Percentiles rank a stretch among this genome's conserved stretches.
Evolutionary conservation across 2,888 invertebrate species (phyloP).

Genomic region (Drosophila greeni): DNA sequence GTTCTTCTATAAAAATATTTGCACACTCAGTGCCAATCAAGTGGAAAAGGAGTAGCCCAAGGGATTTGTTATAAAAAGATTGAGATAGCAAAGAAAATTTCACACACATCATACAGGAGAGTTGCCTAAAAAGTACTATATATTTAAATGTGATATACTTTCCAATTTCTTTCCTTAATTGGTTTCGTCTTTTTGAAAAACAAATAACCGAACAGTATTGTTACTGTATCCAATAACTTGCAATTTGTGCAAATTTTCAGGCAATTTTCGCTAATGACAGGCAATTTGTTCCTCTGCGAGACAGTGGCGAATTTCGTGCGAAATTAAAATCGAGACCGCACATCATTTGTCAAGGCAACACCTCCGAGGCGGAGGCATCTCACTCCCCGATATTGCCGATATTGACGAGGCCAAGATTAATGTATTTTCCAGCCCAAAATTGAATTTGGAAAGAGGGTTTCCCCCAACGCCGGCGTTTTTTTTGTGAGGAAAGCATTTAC

Average conservation of each 20-base stretch:
- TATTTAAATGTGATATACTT: not conserved
- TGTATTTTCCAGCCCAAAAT: conserved; percentile 38
- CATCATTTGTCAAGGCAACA: conserved; percentile 66
- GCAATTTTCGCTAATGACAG: conserved; percentile 58
- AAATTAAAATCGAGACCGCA: conserved; percentile 56
- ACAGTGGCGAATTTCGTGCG: conserved; percentile 46
- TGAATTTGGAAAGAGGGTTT: conserved; percentile 33
- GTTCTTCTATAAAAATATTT: conserved; percentile 28
- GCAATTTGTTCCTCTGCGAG: conserved; percentile 60
- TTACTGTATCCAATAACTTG: not conserved
- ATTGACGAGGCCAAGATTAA: conserved; percentile 63
- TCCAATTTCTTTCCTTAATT: not conserved
- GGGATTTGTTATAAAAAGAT: not conserved
- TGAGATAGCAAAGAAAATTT: not conserved
- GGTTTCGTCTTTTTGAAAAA: not conserved
- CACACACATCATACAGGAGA: not conserved
- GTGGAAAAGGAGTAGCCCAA: conserved; percentile 13
- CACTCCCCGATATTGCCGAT: conserved; percentile 52
- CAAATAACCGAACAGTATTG: not conserved
- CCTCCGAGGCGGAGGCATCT: conserved; percentile 33
- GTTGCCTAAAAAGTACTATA: not conserved
- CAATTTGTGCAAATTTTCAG: conserved; percentile 10
- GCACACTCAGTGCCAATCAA: conserved; percentile 24
- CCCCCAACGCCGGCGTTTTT: conserved; percentile 46
- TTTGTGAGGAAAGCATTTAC: conserved; percentile 45